Percentiles rank a stretch among this genome's conserved stretches.
Conservation (phyloP, 2,888 invertebrate species). For the Rosalia funebris region DNA sequence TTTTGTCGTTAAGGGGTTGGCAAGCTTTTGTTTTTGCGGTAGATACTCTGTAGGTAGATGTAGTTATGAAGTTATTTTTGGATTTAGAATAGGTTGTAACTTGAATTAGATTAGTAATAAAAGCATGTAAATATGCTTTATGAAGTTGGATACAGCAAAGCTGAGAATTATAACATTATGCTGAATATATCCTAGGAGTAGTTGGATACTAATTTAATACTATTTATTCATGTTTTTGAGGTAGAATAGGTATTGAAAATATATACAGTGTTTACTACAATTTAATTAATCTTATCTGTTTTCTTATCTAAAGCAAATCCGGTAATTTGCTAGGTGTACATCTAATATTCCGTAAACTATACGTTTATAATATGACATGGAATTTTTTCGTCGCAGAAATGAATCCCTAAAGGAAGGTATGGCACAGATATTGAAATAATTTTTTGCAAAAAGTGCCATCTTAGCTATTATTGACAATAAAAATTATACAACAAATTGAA, state of each 20-base stretch:
- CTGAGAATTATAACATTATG: background rate
- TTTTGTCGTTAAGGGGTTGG: slow-evolving; percentile 63
- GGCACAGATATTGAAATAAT: too few species aligned
- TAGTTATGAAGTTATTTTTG: slow-evolving; percentile 27
- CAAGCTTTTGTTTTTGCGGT: slow-evolving; percentile 61
- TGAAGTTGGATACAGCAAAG: background rate
- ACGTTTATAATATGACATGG: too few species aligned
- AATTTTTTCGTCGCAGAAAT: too few species aligned
- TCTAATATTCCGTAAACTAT: too few species aligned
- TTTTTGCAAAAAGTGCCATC: too few species aligned
- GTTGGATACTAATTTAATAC: background rate
- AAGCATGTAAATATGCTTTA: slow-evolving; percentile 49
- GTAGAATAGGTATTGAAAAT: background rate
- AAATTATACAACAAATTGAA: too few species aligned
- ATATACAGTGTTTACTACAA: slow-evolving; percentile 7
- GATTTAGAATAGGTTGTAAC: slow-evolving; percentile 32
- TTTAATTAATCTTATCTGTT: too few species aligned
- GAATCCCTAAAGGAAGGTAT: too few species aligned
- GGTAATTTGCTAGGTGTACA: too few species aligned
- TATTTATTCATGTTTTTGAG: background rate
- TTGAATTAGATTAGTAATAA: slow-evolving; percentile 26
- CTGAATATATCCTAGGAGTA: background rate
- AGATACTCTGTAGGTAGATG: slow-evolving; percentile 51
- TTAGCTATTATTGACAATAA: too few species aligned
- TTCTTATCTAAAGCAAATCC: too few species aligned